These are phyloP conservation scores for Rhabdomys dilectus DNA, from an alignment of 2,113 vertebrate species.

Conservation along the genomic window DNA sequence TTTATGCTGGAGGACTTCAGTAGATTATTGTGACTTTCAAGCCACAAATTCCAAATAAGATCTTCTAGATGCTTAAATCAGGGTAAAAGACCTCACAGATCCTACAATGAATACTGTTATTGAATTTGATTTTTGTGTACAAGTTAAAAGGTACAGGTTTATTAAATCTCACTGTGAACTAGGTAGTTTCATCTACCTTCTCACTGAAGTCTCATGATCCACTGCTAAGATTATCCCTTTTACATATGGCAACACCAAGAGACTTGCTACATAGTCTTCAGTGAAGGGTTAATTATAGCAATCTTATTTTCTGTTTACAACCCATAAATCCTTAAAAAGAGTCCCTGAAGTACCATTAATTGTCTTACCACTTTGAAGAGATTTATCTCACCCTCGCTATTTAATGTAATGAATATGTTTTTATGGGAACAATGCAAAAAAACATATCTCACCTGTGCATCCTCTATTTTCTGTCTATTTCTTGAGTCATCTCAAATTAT, in stretches of 20 bases:
- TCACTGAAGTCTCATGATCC: slow-evolving; percentile 10
- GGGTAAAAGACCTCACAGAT: background rate
- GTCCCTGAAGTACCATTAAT: background rate
- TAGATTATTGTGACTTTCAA: background rate
- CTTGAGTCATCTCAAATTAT: background rate
- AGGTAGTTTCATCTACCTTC: background rate
- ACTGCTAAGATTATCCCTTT: background rate
- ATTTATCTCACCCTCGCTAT: background rate
- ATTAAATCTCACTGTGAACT: background rate
- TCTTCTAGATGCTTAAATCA: background rate
- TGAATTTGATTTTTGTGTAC: background rate
- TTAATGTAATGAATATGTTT: background rate
- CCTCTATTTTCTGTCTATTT: background rate
- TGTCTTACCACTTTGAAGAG: background rate
- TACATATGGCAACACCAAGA: background rate
- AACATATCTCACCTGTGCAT: background rate
- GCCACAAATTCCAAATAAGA: background rate
- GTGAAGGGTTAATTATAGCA: background rate
- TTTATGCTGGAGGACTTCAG: rapidly evolving
- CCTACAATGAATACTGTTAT: background rate
- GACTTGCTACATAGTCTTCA: background rate
- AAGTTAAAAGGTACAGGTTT: background rate
- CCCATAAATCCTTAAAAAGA: background rate
- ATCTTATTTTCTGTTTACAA: background rate
- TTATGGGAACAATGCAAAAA: background rate